Percentiles rank a stretch among this genome's conserved stretches.
Evolutionary conservation across 2,888 invertebrate species (phyloP).

Genomic region (Ecliptopera silaceata): DNA sequence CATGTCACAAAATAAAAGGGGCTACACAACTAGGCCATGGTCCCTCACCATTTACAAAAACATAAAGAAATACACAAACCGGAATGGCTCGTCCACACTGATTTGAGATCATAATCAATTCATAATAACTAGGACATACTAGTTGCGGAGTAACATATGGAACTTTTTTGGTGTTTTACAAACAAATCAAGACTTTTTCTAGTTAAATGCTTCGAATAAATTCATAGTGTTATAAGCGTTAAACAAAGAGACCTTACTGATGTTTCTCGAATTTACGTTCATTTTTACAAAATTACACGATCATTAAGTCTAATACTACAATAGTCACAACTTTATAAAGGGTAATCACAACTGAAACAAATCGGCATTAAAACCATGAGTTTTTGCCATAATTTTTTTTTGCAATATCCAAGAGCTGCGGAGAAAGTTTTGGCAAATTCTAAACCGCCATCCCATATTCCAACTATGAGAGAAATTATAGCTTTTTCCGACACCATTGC

Average conservation of each 20-base stretch:
- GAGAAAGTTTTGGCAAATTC: too few species aligned
- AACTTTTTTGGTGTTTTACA: not conserved
- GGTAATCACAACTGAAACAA: too few species aligned
- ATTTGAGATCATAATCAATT: conserved; percentile 4
- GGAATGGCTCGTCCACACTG: conserved; percentile 34
- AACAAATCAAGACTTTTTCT: not conserved
- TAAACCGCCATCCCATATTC: too few species aligned
- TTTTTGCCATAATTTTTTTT: too few species aligned
- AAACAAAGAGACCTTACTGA: not conserved
- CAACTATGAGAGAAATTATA: too few species aligned
- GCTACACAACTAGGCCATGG: conserved; percentile 27
- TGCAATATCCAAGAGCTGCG: too few species aligned
- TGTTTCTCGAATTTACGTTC: not conserved
- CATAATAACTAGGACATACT: not conserved
- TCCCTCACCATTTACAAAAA: conserved; percentile 34
- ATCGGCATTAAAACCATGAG: too few species aligned
- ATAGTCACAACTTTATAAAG: not conserved
- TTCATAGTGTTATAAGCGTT: not conserved
- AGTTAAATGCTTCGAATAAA: not conserved
- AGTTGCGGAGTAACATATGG: not conserved
- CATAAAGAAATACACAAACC: conserved; percentile 21
- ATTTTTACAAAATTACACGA: not conserved
- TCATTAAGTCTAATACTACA: not conserved
- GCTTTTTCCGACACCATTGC: too few species aligned
- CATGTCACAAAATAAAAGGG: conserved; percentile 31